Base-by-base conservation (phyloP, 1,140 invertebrate species). In the Cherax destructor region DNA sequence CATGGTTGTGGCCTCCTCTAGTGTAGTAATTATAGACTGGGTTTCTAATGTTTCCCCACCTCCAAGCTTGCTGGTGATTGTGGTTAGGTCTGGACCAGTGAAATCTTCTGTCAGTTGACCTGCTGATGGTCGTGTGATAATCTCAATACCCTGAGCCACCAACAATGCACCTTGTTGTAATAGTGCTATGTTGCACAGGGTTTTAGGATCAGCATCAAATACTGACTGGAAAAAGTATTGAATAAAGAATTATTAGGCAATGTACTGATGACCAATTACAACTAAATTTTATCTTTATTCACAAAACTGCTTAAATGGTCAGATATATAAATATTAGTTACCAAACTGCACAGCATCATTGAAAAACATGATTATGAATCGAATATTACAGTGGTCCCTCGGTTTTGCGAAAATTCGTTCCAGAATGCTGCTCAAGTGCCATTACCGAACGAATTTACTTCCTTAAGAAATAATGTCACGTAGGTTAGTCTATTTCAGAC, bases 121-220 rank as follows among this genome's bases (percentile, higher is more conserved):
- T 92, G 93, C 91, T 95, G 95, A 93, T 95, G 94, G 87, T 94
- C 95, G 94, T 24, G 95, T 94, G 86, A 97, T 95, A 56, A 96
- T 95, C 94, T 98, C 97, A 47, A 98, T 96, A 89, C 97, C 97
- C 79, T 97, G 96, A 1, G 97, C 96, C 91, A 98, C 94, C 49
- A 98, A 94, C 21, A 96, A 95, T 94, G 97, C 97, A 90, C 97
- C 96, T 95, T 98, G 97, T 94, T 98, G 97, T 49, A 97, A 95
- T 92, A 96, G 95, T 94, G 95, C 95, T 86, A 99, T 96, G 93
- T 98, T 98, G 59, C 96, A 95, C 79, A 99, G 94, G n/a, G 97
- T 97, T 13, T 96, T 96, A 65, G 96, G 96, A 95, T 99, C 98
- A 13, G 98, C 98, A 95, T 99, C 98, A 95, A 99, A 99, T 69